A percentile compares a stretch with the other conserved stretches of the same genome.
phyloP scores from a whole-genome alignment of 1,140 invertebrate species.

The Leptinotarsa defecta region DNA sequence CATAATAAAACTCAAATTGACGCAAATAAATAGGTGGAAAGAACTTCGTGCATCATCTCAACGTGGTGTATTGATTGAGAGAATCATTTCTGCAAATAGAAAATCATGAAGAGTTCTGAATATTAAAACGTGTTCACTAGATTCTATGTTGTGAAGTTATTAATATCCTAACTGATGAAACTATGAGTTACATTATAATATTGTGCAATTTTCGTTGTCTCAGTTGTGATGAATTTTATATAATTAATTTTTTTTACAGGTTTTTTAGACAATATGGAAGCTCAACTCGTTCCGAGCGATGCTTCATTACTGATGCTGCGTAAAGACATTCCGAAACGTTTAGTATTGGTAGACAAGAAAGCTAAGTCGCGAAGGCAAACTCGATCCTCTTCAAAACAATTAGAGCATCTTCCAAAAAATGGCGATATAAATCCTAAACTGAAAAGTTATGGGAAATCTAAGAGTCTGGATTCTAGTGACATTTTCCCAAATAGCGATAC shows the following conservation, averaged over 20 bases:
- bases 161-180: too few species aligned
- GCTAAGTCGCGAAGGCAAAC: constrained; percentile 60
- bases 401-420: constrained; percentile 43
- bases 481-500: constrained; percentile 57
- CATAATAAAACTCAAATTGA: too few species aligned
- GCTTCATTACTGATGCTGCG: constrained; percentile 71
- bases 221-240: not conserved
- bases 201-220: too few species aligned
- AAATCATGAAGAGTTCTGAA: too few species aligned
- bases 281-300: constrained; percentile 71
- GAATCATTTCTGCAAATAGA: too few species aligned
- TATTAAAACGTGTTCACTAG: too few species aligned
- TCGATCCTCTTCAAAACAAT: constrained; percentile 41
- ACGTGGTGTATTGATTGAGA: too few species aligned
- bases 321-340: constrained; percentile 73
- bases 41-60: too few species aligned
- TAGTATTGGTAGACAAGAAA: constrained; percentile 72
- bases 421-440: constrained; percentile 61
- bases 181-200: too few species aligned
- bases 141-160: too few species aligned
- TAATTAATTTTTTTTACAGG: constrained; percentile 45
- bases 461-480: constrained; percentile 82
- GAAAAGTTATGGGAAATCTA: constrained; percentile 79
- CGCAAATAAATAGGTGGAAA: too few species aligned
- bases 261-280: constrained; percentile 79